Evolutionary conservation across 1,140 invertebrate genomes (phyloP).

Genomic region (Drosophila ercepeae): DNA sequence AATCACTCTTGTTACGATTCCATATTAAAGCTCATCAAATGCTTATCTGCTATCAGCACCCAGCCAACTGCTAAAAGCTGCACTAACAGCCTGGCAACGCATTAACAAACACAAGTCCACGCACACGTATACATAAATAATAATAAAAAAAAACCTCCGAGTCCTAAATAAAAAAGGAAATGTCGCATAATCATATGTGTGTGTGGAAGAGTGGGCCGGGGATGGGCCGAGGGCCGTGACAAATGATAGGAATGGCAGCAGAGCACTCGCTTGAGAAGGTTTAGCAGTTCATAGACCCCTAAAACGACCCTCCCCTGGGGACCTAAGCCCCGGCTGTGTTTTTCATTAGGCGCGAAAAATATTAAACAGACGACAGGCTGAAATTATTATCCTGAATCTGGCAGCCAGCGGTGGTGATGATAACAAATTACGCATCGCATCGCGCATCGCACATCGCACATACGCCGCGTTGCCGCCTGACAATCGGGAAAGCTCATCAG

Average conservation of each 20-base stretch:
- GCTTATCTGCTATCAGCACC: slow-evolving; percentile 77
- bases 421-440: slow-evolving; percentile 74
- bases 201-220: slow-evolving; percentile 4
- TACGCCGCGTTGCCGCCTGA: slow-evolving; percentile 62
- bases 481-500: slow-evolving; percentile 61
- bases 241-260: slow-evolving; percentile 39
- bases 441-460: slow-evolving; percentile 71
- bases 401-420: slow-evolving; percentile 40
- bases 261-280: slow-evolving; percentile 25
- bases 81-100: slow-evolving; percentile 35
- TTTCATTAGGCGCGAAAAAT: slow-evolving; percentile 80
- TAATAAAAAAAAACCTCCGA: slow-evolving; percentile 10
- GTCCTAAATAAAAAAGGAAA: slow-evolving; percentile 41
- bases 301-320: slow-evolving; percentile 8
- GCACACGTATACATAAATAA: slow-evolving; percentile 1
- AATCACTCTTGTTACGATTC: slow-evolving; percentile 38
- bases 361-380: slow-evolving; percentile 72
- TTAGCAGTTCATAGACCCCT: slow-evolving; percentile 57
- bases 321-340: slow-evolving; percentile 45
- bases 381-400: slow-evolving; percentile 64
- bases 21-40: slow-evolving; percentile 79
- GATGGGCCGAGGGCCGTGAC: slow-evolving; percentile 25
- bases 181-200: slow-evolving; percentile 59
- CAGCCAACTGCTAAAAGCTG: slow-evolving; percentile 71
- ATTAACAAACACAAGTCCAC: slow-evolving; percentile 37